These are phyloP conservation scores for Trilocha varians DNA, from an alignment of 2,888 invertebrate species.

Conservation along the genomic window DNA sequence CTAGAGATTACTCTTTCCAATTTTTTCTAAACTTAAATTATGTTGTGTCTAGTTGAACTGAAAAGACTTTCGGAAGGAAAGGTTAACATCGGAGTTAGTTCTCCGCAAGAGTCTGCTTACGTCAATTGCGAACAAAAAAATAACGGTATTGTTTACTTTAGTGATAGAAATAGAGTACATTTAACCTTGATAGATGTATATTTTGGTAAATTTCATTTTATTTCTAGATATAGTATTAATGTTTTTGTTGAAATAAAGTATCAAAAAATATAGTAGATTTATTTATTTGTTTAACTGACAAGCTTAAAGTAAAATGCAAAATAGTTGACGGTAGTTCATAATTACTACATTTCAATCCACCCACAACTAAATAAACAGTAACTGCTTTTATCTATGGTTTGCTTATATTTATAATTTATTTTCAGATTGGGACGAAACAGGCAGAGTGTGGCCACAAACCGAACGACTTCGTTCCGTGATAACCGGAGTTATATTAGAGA, in stretches of 20 bases:
- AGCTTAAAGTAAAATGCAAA: too few species aligned
- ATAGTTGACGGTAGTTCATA: too few species aligned
- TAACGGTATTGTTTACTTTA: background rate
- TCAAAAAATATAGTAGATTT: too few species aligned
- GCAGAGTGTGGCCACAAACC: constrained; percentile 2
- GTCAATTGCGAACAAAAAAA: background rate
- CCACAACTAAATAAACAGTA: too few species aligned
- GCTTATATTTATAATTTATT: constrained; percentile 1
- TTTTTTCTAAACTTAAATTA: too few species aligned
- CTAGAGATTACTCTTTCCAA: too few species aligned
- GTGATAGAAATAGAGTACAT: too few species aligned
- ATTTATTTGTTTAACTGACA: too few species aligned
- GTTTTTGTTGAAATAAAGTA: background rate
- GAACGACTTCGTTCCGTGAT: constrained; percentile 30
- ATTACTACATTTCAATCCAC: too few species aligned
- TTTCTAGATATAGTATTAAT: background rate
- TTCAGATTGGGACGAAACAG: constrained; percentile 14
- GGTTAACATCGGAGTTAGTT: background rate
- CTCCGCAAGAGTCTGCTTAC: background rate
- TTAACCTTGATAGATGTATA: too few species aligned
- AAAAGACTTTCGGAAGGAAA: background rate
- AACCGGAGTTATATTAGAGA: constrained; percentile 28
- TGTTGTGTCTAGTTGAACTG: background rate
- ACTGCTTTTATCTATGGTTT: too few species aligned
- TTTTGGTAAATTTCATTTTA: too few species aligned